Base-by-base conservation (phyloP, 2,888 invertebrate species). In the Biston betularia region DNA sequence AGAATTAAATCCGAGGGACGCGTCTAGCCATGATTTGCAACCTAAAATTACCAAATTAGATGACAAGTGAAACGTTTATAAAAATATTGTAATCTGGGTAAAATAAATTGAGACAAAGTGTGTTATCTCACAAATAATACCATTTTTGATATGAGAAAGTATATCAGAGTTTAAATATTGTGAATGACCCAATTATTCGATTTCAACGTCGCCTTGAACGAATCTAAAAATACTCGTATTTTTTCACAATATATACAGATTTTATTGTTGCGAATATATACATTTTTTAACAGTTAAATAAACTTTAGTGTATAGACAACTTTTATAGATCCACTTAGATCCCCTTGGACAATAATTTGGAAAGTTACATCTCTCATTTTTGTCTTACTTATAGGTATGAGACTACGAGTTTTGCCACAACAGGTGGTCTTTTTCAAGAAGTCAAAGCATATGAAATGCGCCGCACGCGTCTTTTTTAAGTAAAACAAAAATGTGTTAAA, bases 181-280 rank as follows among this genome's bases (percentile, higher is more conserved):
- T 73, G 63, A 64, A 58, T 75, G 80, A 76, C 72, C 77, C 63
- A 76, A 73, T 77, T 80, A 67, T 62, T 63, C 58, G 11, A 56
- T 33, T 55, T 35, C 58, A 54, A 57, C 50, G 38, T 62, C 50
- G 35, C 48, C 57, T 63, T 63, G 54, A n/a, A 45, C 56, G 24
- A 24, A 15, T 40, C 44, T 61, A 60, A 57, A 68, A 63, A 63
- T 67, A 63, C 38, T n/a, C 6, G 33, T 56, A 56, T 60, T 48
- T 64, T 48, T 58, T 24, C 3, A 24, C 24, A 24, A 53, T 24
- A 11, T 10, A 33, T 10, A 9, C 11, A 10, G 24, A 48, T 24
- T 24, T 24, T 4, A 11, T 6, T 38, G 6, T 38, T 38, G 38
- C 38, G 6, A 9, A 38, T 0, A 12, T 44, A 44, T 44, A 11